Conservation (phyloP, 2,113 vertebrate species). For the Scophthalmus maximus region DNA sequence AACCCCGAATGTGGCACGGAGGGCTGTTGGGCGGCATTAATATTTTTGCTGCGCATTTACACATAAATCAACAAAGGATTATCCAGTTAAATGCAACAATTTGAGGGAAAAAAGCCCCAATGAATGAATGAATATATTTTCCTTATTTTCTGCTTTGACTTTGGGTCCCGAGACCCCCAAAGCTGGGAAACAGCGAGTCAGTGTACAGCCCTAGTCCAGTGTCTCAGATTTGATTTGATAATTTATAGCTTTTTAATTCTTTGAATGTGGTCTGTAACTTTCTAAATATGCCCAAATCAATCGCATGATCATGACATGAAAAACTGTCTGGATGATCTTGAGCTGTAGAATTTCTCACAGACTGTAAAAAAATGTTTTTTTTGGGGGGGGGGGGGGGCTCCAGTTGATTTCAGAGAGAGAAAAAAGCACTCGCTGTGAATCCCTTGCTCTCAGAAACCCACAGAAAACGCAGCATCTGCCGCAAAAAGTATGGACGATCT, state of each 20-base stretch:
- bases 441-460: neutral
- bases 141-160: neutral
- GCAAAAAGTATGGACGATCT: conserved; percentile 29
- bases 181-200: conserved; percentile 9
- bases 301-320: neutral
- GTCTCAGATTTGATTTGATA: neutral
- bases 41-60: neutral
- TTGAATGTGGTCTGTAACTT: neutral
- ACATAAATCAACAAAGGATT: neutral
- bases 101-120: neutral
- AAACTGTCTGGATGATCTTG: conserved; percentile 9
- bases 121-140: neutral
- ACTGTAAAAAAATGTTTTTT: conserved; percentile 20
- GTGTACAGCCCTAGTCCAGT: neutral
- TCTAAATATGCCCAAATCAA: neutral
- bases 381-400: neutral
- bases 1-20: too few species aligned
- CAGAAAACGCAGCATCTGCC: conserved; percentile 1
- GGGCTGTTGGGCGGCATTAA: too few species aligned
- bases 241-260: neutral
- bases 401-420: conserved; percentile 17
- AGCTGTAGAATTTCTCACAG: conserved; percentile 25
- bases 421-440: conserved; percentile 29
- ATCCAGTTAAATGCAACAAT: neutral
- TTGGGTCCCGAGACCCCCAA: neutral